Evolutionary conservation across 2,797 vertebrate genomes (phyloP).

Genomic region (Melanotaenia nigrans): DNA sequence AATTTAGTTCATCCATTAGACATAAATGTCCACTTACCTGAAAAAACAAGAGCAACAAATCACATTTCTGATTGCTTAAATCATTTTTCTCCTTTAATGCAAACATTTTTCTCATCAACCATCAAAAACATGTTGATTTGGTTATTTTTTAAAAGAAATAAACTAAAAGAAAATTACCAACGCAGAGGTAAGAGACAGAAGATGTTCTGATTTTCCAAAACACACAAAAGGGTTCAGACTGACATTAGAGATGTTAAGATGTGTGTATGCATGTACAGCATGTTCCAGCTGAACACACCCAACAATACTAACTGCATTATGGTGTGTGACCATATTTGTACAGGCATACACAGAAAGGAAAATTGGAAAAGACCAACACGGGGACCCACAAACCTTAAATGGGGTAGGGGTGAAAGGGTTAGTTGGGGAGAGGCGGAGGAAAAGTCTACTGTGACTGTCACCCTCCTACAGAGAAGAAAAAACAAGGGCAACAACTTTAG

Average conservation of each 20-base stretch:
- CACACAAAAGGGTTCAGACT: constrained; percentile 16
- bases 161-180: constrained; percentile 17
- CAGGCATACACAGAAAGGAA: constrained; percentile 42
- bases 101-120: background rate
- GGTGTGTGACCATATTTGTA: constrained; percentile 9
- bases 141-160: background rate
- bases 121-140: constrained; percentile 20
- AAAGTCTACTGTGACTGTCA: constrained; percentile 92
- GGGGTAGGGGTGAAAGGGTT: constrained; percentile 98
- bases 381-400: constrained; percentile 95
- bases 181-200: background rate
- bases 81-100: background rate
- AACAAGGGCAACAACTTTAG: constrained; percentile 80
- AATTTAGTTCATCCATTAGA: constrained; percentile 19
- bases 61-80: constrained; percentile 9
- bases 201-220: constrained; percentile 40
- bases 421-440: constrained; percentile 93
- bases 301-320: background rate
- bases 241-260: constrained; percentile 44
- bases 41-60: constrained; percentile 19
- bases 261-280: constrained; percentile 45
- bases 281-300: background rate
- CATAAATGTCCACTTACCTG: constrained; percentile 56
- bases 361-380: constrained; percentile 59
- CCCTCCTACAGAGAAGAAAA: constrained; percentile 91